Conservation (phyloP, 2,888 invertebrate genomes). For the Hypselothyrea guttata region DNA sequence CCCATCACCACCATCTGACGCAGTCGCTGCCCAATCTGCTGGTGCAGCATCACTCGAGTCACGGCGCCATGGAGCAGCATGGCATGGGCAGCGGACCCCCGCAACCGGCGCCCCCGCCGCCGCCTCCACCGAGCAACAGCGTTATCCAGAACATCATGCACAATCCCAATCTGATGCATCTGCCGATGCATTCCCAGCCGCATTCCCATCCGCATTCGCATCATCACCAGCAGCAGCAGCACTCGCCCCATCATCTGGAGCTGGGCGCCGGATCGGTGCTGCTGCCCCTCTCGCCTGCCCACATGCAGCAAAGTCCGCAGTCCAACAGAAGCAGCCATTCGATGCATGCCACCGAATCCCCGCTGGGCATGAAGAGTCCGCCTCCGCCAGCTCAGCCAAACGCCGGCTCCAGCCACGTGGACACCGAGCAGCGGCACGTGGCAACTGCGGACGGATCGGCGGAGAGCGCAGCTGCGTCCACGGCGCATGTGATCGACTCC, state of each 20-base stretch:
- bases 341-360: slow-evolving; percentile 62
- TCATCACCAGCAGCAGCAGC: slow-evolving; percentile 59
- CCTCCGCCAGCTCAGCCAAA: slow-evolving; percentile 46
- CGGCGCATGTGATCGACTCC: slow-evolving; percentile 79
- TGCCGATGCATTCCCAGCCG: slow-evolving; percentile 63
- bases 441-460: slow-evolving; percentile 49
- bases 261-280: slow-evolving; percentile 54
- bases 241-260: slow-evolving; percentile 65
- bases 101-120: slow-evolving; percentile 38
- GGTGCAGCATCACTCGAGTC: slow-evolving; percentile 68
- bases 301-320: slow-evolving; percentile 73
- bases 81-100: slow-evolving; percentile 39
- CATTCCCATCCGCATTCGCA: slow-evolving; percentile 41
- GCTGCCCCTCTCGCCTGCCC: slow-evolving; percentile 63
- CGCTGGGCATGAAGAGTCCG: slow-evolving; percentile 60
- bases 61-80: slow-evolving; percentile 56
- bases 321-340: slow-evolving; percentile 75
- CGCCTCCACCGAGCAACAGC: slow-evolving; percentile 52
- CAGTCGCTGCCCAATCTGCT: slow-evolving; percentile 74
- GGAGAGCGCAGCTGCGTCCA: slow-evolving; percentile 39
- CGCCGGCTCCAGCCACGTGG: slow-evolving; percentile 7
- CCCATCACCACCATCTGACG: slow-evolving; percentile 69
- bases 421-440: slow-evolving; percentile 38
- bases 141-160: slow-evolving; percentile 80
- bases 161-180: slow-evolving; percentile 80